Base-by-base conservation (phyloP, 2,113 vertebrate species). In the Gobio gobio region DNA sequence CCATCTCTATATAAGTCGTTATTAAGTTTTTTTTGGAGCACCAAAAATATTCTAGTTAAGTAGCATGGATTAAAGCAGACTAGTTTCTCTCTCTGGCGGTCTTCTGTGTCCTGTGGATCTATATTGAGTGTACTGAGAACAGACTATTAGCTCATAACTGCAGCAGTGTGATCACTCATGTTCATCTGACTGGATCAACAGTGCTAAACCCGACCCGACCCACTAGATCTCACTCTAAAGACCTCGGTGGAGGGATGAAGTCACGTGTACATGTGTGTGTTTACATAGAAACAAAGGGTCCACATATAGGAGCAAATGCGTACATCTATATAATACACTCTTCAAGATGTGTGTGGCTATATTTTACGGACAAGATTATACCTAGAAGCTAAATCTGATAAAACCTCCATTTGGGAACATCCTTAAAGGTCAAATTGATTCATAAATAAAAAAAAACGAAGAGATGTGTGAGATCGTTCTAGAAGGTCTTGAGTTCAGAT, bases 401-500 rank as follows among this genome's bases (percentile, higher is more conserved):
- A 74, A 74, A 73, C 2, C 70, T 73, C 43, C 70, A 43, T 24
- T 73, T 47, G 43, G 70, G 70, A 47, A 16, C n/a, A 16, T 74
- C 22, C 5, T 49, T 74, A 47, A 74, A 47, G 70, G 40, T 74
- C 43, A 74, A 74, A 74, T 26, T 16, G 43, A 73, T 80, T 64
- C 78, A 66, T 10, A 81, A 64, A 49, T 33, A 45, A 33, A 26
- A 20, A 10, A 47, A 26, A 64, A 4, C 33, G 18, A 20, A 26
- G 59, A 43, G 78, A 45, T 61, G 78, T 45, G 54, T 47, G 33
- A 47, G 70, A 63, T 83, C 63, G 54, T 75, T 83, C n/a, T 83
- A n/a, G 56, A 63, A 83, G 68, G 70, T 49, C 14, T 61, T 49
- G n/a, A 47, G 54, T 29, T 83, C n/a, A 61, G 56, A 16, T 78